Evolutionary conservation across 1,140 invertebrate species (phyloP), one percentile per base, ranked within the genome.

Genomic region (Sweltsa coloradensis): DNA sequence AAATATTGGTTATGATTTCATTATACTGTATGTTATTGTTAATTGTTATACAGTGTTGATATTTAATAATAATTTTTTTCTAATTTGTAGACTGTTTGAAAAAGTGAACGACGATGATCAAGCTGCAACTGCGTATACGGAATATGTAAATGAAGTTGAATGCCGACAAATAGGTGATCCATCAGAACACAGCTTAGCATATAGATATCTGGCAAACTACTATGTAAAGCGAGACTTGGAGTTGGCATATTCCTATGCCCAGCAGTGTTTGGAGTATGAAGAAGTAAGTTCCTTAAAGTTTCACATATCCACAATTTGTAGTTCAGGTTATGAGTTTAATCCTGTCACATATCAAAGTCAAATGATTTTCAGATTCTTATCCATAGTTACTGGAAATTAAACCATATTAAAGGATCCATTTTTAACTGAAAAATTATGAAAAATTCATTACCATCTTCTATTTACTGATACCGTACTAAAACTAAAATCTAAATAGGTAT

Each of bases 191-290:
- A 86, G 84, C 56, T 77, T 82, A 54, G 90, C 91, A 1, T 88
- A 90, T 56, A 82, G 85, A 57, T 97, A 89, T 63, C 70, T 97
- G 24, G 90, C 92, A 0, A 87, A 90, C 59, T 91, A 91, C 67
- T 84, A 92, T 64, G 72, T 94, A 36, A 82, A 81, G 45, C 80
- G 79, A 53, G 82, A 73, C 2, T 72, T 92, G 29, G 90, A 97
- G 59, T 78, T 84, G 48, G 91, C 93, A 0, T 84, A 89, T 56
- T 78, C 81, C 54, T 95, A 89, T 65, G 92, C 92, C 0, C 89
- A 95, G 59, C 94, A 93, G 61, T 97, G 92, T 65, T 71, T 94
- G 36, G 82, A 90, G 56, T 85, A 82, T 63, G 81, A 81, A 52
- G 80, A 79, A 63, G 75, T 78, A 52, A 62, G 62, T 61, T 19